These are phyloP conservation scores for Stomatorhinus walkeri DNA, from an alignment of 2,797 vertebrate species.

Conservation along the genomic window DNA sequence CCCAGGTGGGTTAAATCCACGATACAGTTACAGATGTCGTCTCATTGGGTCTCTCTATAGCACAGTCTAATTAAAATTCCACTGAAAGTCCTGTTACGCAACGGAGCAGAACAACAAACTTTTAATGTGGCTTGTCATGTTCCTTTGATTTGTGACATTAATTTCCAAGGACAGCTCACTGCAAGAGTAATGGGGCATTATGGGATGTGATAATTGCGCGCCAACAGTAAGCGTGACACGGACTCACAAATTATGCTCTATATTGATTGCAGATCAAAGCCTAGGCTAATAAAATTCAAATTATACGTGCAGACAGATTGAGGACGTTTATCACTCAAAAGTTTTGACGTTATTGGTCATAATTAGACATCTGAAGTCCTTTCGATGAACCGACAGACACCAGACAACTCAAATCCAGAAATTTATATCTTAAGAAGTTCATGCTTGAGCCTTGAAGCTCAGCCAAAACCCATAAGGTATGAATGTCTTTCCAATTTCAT, in stretches of 20 bases:
- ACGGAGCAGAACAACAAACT: not conserved
- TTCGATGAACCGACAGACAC: not conserved
- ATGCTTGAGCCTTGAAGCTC: not conserved
- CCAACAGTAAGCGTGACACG: not conserved
- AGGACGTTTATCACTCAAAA: not conserved
- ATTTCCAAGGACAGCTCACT: not conserved
- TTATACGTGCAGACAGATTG: not conserved
- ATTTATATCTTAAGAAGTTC: not conserved
- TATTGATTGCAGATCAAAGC: not conserved
- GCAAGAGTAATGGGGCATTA: not conserved
- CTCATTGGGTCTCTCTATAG: not conserved
- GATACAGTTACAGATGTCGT: not conserved
- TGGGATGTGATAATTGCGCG: constrained; percentile 5
- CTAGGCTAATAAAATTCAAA: not conserved
- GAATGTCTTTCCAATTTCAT: not conserved
- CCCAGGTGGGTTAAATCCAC: not conserved
- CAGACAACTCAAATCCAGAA: not conserved
- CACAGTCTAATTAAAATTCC: not conserved
- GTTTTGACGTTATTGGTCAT: not conserved
- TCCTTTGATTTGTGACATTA: not conserved
- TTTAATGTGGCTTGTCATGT: constrained; percentile 7
- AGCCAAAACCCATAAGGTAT: not conserved
- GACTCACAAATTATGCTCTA: not conserved
- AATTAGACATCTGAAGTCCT: not conserved
- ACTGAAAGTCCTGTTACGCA: not conserved